Conservation (phyloP, 2,113 vertebrate genomes). For the Leiothrix lutea region DNA sequence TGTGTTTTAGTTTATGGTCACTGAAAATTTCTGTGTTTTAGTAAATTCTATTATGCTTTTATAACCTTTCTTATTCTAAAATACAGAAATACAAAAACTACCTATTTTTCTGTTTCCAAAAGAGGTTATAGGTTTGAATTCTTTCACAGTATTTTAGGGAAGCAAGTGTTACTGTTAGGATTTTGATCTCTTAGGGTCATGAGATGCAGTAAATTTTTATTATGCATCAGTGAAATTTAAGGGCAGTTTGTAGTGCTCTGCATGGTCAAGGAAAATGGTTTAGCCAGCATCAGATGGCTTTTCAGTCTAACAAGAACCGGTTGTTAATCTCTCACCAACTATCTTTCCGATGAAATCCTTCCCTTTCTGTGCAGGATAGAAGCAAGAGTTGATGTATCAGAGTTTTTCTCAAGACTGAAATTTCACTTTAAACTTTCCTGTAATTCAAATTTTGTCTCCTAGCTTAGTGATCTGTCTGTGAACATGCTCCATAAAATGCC, state of each 20-base stretch:
- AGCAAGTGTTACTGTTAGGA: not conserved
- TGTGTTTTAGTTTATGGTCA: not conserved
- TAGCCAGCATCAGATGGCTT: not conserved
- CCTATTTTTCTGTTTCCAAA: not conserved
- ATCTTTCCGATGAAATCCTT: not conserved
- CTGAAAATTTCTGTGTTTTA: not conserved
- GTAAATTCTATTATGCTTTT: not conserved
- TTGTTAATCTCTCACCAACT: not conserved
- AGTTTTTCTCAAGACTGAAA: not conserved
- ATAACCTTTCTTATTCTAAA: not conserved
- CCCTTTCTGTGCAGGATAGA: not conserved
- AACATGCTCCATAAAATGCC: not conserved
- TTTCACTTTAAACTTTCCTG: not conserved
- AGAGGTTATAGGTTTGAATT: not conserved
- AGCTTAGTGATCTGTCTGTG: not conserved
- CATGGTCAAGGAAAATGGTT: not conserved
- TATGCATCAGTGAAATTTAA: not conserved
- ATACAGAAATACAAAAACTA: not conserved
- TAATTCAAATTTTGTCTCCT: not conserved
- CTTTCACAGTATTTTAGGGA: not conserved
- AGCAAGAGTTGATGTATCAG: not conserved
- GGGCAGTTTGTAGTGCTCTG: not conserved
- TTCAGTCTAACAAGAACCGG: not conserved
- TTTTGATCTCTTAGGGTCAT: not conserved
- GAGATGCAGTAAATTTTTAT: not conserved